A percentile compares a stretch with the other conserved stretches of the same genome.
phyloP scores from a whole-genome alignment of 2,888 invertebrate species.

The Sturmia bella region DNA sequence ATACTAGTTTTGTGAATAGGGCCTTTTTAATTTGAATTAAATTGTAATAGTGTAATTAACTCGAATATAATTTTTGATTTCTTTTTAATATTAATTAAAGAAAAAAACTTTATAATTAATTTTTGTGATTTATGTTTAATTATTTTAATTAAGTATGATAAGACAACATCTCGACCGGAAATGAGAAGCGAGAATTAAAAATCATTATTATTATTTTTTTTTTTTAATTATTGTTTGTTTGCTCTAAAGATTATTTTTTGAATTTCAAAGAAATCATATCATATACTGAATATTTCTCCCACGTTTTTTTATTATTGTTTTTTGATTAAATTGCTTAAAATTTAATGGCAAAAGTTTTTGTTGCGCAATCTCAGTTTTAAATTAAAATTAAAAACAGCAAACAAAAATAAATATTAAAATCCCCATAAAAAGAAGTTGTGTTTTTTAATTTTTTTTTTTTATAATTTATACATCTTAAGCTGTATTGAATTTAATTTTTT shows the following conservation, averaged over 20 bases:
- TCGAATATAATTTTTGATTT: neutral
- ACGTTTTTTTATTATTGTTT: conserved; percentile 52
- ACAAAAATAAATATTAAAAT: conserved; percentile 45
- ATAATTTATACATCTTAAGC: conserved; percentile 63
- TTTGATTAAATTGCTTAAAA: conserved; percentile 29
- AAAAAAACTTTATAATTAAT: conserved; percentile 52
- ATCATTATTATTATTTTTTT: conserved; percentile 29
- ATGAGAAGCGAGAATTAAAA: conserved; percentile 47
- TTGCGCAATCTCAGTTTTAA: conserved; percentile 27
- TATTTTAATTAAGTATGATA: conserved; percentile 69
- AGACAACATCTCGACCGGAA: conserved; percentile 64
- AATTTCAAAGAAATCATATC: conserved; percentile 61
- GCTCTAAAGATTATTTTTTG: conserved; percentile 15
- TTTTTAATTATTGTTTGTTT: conserved; percentile 51
- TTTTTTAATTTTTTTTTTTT: conserved; percentile 57
- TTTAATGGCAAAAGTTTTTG: conserved; percentile 11
- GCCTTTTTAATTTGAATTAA: neutral
- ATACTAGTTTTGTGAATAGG: too few species aligned
- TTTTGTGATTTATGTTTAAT: conserved; percentile 71
- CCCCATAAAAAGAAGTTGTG: conserved; percentile 42
- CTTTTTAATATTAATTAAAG: conserved; percentile 15
- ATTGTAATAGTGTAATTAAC: neutral
- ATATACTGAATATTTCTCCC: conserved; percentile 57
- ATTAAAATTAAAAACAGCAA: conserved; percentile 26
- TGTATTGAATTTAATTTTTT: conserved; percentile 62